Percentiles rank a stretch among this genome's conserved stretches.
Evolutionary conservation across 2,113 vertebrate species (phyloP).

Genomic region (Hippocampus abdominalis): DNA sequence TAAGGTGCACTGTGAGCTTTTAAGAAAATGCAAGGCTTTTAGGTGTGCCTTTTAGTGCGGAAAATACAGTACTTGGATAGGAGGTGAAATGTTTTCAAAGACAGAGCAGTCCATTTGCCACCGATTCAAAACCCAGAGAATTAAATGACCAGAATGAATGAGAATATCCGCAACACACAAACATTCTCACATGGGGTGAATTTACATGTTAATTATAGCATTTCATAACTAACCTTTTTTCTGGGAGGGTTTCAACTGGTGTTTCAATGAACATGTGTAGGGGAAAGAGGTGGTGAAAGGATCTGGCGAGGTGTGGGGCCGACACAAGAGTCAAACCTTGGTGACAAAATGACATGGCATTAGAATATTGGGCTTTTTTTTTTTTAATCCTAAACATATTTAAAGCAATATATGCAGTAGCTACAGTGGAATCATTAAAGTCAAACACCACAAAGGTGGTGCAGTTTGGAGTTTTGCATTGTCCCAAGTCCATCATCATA

Average conservation of each 20-base stretch:
- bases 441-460: background rate
- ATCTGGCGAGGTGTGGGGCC: slow-evolving; percentile 92
- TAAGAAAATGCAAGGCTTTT: too few species aligned
- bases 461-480: background rate
- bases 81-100: too few species aligned
- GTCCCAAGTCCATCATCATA: background rate
- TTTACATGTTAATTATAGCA: background rate
- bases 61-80: too few species aligned
- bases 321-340: slow-evolving; percentile 92
- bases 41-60: too few species aligned
- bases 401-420: background rate
- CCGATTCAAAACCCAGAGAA: too few species aligned
- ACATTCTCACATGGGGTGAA: background rate
- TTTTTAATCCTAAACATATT: background rate
- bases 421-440: background rate
- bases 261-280: slow-evolving; percentile 84
- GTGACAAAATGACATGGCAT: slow-evolving; percentile 6
- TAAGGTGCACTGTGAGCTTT: too few species aligned
- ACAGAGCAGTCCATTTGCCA: too few species aligned
- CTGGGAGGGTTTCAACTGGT: slow-evolving; percentile 68
- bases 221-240: slow-evolving; percentile 72
- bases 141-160: too few species aligned
- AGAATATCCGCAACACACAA: background rate
- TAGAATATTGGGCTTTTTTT: background rate
- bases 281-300: slow-evolving; percentile 98